Conservation (phyloP, 2,797 vertebrate species). For the Sciurus vulgaris region DNA sequence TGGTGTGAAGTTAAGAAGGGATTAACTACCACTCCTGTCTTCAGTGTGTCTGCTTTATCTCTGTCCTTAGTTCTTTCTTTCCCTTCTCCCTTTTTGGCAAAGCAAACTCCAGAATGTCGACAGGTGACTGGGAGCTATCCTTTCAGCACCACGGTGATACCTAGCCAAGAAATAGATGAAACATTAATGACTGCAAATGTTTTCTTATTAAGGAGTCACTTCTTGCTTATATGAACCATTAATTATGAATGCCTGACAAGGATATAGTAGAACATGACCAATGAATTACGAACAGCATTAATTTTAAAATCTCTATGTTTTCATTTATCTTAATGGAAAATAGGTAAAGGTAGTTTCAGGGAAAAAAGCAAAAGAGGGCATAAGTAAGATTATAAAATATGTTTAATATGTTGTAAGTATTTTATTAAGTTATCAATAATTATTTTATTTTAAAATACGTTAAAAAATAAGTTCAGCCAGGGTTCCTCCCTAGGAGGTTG, state of each 20-base stretch:
- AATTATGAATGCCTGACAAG: slow-evolving; percentile 65
- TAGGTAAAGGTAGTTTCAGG: background rate
- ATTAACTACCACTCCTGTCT: background rate
- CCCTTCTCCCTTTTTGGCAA: background rate
- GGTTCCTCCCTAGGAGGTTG: background rate
- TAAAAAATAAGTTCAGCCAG: background rate
- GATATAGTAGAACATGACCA: background rate
- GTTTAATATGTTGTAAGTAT: slow-evolving; percentile 10
- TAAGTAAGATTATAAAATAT: background rate
- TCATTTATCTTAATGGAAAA: slow-evolving; percentile 21
- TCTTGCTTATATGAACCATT: slow-evolving; percentile 49
- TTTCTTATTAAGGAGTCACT: slow-evolving; percentile 54
- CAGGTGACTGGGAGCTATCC: slow-evolving; percentile 81
- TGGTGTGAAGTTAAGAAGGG: slow-evolving; percentile 58
- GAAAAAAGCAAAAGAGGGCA: background rate
- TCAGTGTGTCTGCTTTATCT: background rate
- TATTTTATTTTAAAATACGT: slow-evolving; percentile 18
- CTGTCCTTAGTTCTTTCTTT: background rate
- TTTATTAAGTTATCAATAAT: background rate
- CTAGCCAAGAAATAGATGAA: background rate
- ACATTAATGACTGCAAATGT: slow-evolving; percentile 17
- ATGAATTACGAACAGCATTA: background rate
- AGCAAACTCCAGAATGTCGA: background rate
- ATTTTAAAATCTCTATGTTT: slow-evolving; percentile 1
- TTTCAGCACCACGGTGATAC: slow-evolving; percentile 77